A percentile compares a stretch with the other conserved stretches of the same genome.
phyloP scores from a whole-genome alignment of 2,797 vertebrate genomes.

The Holocentrus rufus region DNA sequence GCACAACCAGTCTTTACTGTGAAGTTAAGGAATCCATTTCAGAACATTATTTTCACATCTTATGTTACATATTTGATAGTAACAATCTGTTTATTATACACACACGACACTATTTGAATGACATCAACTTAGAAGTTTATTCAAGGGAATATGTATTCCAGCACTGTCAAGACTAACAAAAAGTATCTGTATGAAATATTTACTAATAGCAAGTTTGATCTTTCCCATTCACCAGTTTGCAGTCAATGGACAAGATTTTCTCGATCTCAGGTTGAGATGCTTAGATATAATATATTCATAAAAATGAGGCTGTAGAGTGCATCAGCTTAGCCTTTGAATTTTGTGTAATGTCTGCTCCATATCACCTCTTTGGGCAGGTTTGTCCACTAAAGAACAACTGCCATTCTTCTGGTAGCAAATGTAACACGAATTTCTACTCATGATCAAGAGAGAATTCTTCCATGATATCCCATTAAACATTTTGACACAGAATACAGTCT shows the following conservation, averaged over 20 bases:
- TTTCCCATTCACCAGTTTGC: constrained; percentile 60
- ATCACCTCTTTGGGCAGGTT: constrained; percentile 36
- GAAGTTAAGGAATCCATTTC: constrained; percentile 72
- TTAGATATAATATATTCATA: neutral
- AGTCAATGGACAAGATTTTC: constrained; percentile 66
- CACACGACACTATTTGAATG: constrained; percentile 76
- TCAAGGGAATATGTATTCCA: constrained; percentile 57
- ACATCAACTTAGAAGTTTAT: constrained; percentile 76
- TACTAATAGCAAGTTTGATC: constrained; percentile 41
- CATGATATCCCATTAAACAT: constrained; percentile 15
- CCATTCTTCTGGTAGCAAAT: constrained; percentile 34
- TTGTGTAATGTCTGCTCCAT: constrained; percentile 58
- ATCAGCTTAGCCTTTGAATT: constrained; percentile 32
- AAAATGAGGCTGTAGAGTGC: constrained; percentile 25
- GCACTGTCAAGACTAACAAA: constrained; percentile 59
- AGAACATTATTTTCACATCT: constrained; percentile 80
- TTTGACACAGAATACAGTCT: constrained; percentile 38
- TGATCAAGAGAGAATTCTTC: neutral
- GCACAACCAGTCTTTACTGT: constrained; percentile 77
- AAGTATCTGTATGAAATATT: constrained; percentile 48
- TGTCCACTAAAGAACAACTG: constrained; percentile 28
- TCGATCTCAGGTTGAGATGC: constrained; percentile 33
- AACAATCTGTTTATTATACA: constrained; percentile 74
- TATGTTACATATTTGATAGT: constrained; percentile 82
- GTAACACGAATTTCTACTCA: neutral